Evolutionary conservation across 2,797 vertebrate genomes (phyloP).

Genomic region (Cephalopachus bancanus): DNA sequence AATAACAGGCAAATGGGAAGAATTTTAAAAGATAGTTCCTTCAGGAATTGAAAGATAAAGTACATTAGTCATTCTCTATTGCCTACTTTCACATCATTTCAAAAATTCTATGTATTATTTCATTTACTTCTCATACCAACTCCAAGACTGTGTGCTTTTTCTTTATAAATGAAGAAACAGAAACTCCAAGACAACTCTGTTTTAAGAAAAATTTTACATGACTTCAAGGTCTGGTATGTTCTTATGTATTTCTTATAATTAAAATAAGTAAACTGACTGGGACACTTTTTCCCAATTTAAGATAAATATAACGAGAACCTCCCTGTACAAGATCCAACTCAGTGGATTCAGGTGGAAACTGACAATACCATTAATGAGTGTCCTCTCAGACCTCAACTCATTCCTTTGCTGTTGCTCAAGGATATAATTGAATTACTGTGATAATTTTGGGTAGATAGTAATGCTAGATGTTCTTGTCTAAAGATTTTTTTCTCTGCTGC

Average conservation of each 20-base stretch:
- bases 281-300: neutral
- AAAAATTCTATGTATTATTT: neutral
- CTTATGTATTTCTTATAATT: neutral
- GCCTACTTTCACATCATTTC: neutral
- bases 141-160: neutral
- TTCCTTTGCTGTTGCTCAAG: neutral
- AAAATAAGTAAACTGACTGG: neutral
- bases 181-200: neutral
- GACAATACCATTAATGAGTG: neutral
- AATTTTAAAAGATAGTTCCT: neutral
- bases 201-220: neutral
- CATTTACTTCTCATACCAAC: neutral
- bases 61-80: neutral
- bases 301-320: neutral
- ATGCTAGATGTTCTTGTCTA: neutral
- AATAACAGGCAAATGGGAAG: neutral
- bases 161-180: neutral
- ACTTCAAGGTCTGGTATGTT: neutral
- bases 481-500: neutral
- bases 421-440: neutral
- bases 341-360: neutral
- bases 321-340: neutral
- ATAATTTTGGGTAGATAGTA: neutral
- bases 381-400: neutral
- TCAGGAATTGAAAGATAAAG: neutral